These are phyloP conservation scores for Pseudopleuronectes americanus DNA, from an alignment of 2,797 vertebrate species.

Conservation along the genomic window DNA sequence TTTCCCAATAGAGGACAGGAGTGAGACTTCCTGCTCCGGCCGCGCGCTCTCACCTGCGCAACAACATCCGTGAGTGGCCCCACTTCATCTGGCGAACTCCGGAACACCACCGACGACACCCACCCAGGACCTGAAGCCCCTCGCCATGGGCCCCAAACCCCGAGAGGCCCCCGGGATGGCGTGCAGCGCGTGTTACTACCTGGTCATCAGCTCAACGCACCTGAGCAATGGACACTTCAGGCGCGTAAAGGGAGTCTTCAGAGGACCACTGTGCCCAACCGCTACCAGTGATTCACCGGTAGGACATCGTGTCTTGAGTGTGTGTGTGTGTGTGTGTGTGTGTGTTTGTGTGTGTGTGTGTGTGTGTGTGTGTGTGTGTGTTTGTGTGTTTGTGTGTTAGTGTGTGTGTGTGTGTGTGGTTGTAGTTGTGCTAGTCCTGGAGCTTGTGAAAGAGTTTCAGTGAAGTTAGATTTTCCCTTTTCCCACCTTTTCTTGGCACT, in stretches of 20 bases:
- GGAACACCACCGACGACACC: background rate
- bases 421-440: background rate
- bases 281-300: conserved; percentile 89
- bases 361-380: conserved; percentile 5
- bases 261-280: conserved; percentile 92
- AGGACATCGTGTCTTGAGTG: conserved; percentile 50
- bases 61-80: background rate
- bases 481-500: background rate
- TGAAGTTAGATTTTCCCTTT: background rate
- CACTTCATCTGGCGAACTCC: conserved; percentile 15
- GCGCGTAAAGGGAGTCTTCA: conserved; percentile 98
- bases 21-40: conserved; percentile 31
- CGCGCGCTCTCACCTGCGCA: conserved; percentile 40
- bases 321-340: background rate
- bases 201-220: conserved; percentile 98
- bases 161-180: conserved; percentile 84
- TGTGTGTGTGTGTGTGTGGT: conserved; percentile 16
- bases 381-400: conserved; percentile 10
- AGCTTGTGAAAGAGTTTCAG: background rate
- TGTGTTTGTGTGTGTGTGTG: conserved; percentile 24
- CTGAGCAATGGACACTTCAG: conserved; percentile 98
- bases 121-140: background rate
- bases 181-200: conserved; percentile 95
- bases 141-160: conserved; percentile 55
- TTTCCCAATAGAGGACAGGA: conserved; percentile 49